These are phyloP conservation scores for Eudemis profundana DNA, from an alignment of 2,888 invertebrate species.

Conservation along the genomic window DNA sequence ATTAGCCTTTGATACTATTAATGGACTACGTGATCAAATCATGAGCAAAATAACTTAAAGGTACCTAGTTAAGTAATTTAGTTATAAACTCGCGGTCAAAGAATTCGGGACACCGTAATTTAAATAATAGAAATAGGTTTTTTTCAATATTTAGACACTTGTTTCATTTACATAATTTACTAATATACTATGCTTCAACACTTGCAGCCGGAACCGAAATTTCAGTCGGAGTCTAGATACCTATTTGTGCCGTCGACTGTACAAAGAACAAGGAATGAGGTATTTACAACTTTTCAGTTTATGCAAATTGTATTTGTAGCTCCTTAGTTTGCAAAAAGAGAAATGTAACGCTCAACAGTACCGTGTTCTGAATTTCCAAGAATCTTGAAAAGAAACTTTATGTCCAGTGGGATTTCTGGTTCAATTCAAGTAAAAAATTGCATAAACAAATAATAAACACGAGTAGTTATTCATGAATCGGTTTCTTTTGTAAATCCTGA, in stretches of 20 bases:
- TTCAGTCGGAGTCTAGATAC: too few relatives aligned
- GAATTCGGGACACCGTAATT: too few relatives aligned
- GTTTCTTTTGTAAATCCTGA: background rate
- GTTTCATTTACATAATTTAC: too few relatives aligned
- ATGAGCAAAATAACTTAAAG: background rate
- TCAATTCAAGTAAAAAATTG: background rate
- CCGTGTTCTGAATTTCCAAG: conserved; percentile 10
- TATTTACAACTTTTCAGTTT: background rate
- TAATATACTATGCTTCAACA: too few relatives aligned
- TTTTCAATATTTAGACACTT: too few relatives aligned
- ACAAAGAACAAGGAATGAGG: background rate
- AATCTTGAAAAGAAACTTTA: background rate
- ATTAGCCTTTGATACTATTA: background rate
- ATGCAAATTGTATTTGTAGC: background rate
- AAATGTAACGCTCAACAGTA: background rate
- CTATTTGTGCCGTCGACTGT: too few relatives aligned
- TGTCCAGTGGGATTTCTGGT: background rate
- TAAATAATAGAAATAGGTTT: too few relatives aligned
- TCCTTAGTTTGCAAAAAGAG: background rate
- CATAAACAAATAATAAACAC: conserved; percentile 3
- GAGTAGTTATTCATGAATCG: background rate
- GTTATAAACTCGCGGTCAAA: too few relatives aligned
- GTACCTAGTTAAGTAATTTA: too few relatives aligned
- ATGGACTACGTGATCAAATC: conserved; percentile 5
- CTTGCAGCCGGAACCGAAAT: too few relatives aligned